Base-by-base conservation (phyloP, 2,797 vertebrate genomes). In the Syngnathus acus region DNA sequence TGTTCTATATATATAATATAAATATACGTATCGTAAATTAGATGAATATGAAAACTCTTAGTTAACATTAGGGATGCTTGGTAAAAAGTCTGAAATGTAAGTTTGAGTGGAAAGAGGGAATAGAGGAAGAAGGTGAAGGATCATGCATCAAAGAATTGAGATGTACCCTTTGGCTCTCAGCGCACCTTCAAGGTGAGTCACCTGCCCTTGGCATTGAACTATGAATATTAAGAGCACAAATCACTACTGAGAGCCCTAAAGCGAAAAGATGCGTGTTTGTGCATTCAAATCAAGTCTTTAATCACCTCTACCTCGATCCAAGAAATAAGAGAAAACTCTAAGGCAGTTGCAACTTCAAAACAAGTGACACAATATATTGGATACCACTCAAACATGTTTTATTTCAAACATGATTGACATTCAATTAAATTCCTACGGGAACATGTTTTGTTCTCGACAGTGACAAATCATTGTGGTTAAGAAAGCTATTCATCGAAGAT, bases 211-310 rank as follows among this genome's bases (percentile, higher is more conserved):
- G 74, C 69, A 72, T 51, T 77, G 68, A 75, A 50, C 54, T 37
- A 62, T 76, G 82, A 84, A 87, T 87, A 81, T 81, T 82, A 84
- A 87, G 78, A 68, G 67, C 54, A 59, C 57, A 64, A 48, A 39
- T 64, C 21, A 13, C 42, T 58, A 16, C 55, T 1, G 21, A 45
- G 42, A 45, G 42, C 60, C 23, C 8, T 1, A 32, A 62, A 62
- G 40, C 11, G 32, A 62, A 26, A 43, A 48, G 1, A 21, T 16
- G 23, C 23, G 21, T 17, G 60, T 62, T 40, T 32, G n/a, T 16
- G 60, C 60, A 62, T 45, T 45, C 5, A 62, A 45, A 62, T 43
- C 21, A 21, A 21, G 42, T 23, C 21, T 26, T 21, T 23, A 45
- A 43, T 62, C 42, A 62, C 42, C 60, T 45, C 14, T 3, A 7